Evolutionary conservation across 2,113 vertebrate species (phyloP), one percentile per base, ranked within the genome.

Genomic region (Oncorhynchus clarkii): DNA sequence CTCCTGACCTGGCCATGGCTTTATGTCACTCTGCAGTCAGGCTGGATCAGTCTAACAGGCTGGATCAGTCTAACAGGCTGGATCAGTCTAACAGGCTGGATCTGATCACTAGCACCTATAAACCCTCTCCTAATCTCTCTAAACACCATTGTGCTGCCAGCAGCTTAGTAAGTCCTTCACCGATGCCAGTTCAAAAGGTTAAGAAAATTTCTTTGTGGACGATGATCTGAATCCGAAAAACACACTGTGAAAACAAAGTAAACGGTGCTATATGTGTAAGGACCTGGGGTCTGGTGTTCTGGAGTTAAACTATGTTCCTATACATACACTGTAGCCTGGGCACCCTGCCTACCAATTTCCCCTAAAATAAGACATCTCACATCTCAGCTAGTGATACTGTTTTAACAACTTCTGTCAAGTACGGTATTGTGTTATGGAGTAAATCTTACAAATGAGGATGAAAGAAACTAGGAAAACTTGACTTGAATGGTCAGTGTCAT

Each of bases 121-220:
- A 54, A 54, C 27, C 26, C 45, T 51, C 29, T 54, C 67, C 54
- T 76, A 73, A 75, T 76, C 78, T 69, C 70, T 82, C 57, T 69
- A 77, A 82, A 70, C 64, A 62, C 22, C 73, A 73, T 70, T 79
- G 71, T 77, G 74, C 49, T 65, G 57, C 16, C 57, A 65, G 14
- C 59, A 14, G 71, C 24, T 82, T 34, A 77, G 65, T 45, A 76
- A 68, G 71, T 70, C 72, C 69, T 79, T 57, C 8, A 6, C 67
- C 29, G 4, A 5, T 60, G 18, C 16, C 13, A 24, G 68, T 74
- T 75, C 68, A 73, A 49, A 26, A 73, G 68, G 81, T 81, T 80
- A 80, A 71, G 70, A 67, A 72, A 31, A 73, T 80, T 73, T 78
- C 76, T 71, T 70, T 49, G 77, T 62, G 48, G 70, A 77, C 71